Conservation (phyloP, 1,140 invertebrate genomes). For the Drosophila obscura region DNA sequence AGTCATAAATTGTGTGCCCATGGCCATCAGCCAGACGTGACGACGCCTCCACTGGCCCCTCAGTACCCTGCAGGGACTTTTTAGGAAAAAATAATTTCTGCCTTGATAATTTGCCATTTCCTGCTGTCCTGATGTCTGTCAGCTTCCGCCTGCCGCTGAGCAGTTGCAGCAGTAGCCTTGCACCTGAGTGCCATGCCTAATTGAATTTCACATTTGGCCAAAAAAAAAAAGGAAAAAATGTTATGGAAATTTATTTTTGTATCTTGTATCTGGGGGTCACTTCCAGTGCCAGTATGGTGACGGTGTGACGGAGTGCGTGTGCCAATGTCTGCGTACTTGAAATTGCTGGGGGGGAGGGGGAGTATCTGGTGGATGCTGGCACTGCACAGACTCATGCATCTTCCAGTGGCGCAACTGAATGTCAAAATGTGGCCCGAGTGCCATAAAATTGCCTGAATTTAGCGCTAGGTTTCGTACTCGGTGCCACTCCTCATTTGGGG, state of each 20-base stretch:
- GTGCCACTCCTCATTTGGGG: background rate
- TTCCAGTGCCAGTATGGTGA: background rate
- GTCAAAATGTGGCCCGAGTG: conserved; percentile 67
- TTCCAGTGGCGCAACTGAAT: conserved; percentile 71
- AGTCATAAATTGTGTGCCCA: conserved; percentile 54
- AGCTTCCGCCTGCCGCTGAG: conserved; percentile 45
- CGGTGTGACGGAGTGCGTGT: conserved; percentile 23
- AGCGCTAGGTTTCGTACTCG: conserved; percentile 61
- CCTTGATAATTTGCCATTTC: conserved; percentile 76
- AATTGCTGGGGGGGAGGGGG: conserved; percentile 27
- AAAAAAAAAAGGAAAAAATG: conserved; percentile 16
- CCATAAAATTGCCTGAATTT: conserved; percentile 82
- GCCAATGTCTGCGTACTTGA: conserved; percentile 70
- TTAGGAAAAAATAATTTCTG: conserved; percentile 52
- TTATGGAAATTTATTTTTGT: conserved; percentile 38
- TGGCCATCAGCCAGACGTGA: conserved; percentile 54
- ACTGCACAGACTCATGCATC: conserved; percentile 67
- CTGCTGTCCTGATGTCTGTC: conserved; percentile 42
- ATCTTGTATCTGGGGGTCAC: conserved; percentile 4
- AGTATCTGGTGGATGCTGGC: conserved; percentile 15
- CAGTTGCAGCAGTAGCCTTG: conserved; percentile 9
- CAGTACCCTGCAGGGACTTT: background rate
- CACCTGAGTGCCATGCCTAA: conserved; percentile 68
- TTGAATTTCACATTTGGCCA: conserved; percentile 63
- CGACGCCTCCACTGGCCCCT: conserved; percentile 35